phyloP scores from a whole-genome alignment of 2,888 invertebrate species.

The Leptinotarsa tumamoca region DNA sequence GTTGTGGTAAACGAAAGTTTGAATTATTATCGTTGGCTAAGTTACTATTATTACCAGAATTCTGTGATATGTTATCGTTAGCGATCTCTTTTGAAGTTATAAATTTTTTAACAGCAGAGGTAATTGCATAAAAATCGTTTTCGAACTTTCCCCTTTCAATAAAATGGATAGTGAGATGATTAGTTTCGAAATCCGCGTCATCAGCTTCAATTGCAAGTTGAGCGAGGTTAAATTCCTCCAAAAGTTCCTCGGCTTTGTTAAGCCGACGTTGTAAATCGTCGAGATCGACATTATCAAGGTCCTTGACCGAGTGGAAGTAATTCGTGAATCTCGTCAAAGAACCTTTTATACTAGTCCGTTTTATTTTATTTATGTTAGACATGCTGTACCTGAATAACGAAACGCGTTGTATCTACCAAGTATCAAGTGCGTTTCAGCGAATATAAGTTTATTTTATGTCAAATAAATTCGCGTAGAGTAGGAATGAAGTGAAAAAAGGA shows the following conservation, averaged over 20 bases:
- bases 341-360: not conserved
- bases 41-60: not conserved
- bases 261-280: constrained; percentile 8
- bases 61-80: not conserved
- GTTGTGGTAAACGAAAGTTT: constrained; percentile 14
- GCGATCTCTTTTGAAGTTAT: not conserved
- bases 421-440: not conserved
- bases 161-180: not conserved
- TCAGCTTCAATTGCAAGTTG: constrained; percentile 23
- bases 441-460: not conserved
- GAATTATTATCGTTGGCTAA: constrained; percentile 10
- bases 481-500: not conserved
- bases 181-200: constrained; percentile 3
- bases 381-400: not conserved
- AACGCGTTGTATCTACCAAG: not conserved
- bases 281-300: not conserved
- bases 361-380: constrained; percentile 1
- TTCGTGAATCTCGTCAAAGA: not conserved
- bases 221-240: constrained; percentile 7
- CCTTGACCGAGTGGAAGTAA: not conserved
- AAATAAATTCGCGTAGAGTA: not conserved
- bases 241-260: constrained; percentile 15
- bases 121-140: constrained; percentile 22
- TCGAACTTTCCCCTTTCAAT: constrained; percentile 5
- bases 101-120: not conserved